Percentiles rank a stretch among this genome's conserved stretches.
Conservation (phyloP, 1,140 invertebrate species). For the Nymphalis io region DNA sequence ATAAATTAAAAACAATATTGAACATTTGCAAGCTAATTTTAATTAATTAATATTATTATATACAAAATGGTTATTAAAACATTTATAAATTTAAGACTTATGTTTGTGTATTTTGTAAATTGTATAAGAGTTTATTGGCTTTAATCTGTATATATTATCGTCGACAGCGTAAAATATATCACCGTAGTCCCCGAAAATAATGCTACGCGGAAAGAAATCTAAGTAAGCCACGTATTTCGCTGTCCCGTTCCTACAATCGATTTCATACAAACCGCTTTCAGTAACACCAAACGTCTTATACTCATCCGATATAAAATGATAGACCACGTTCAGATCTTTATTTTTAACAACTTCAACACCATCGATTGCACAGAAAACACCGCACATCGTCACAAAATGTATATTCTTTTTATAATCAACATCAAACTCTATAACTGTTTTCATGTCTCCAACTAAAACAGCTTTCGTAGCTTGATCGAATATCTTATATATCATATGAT, state of each 20-base stretch:
- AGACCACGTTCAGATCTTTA: conserved; percentile 55
- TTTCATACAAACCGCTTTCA: conserved; percentile 57
- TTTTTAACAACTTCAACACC: conserved; percentile 63
- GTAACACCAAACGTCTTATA: conserved; percentile 56
- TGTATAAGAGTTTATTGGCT: conserved; percentile 62
- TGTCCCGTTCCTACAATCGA: conserved; percentile 65
- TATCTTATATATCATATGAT: conserved; percentile 68
- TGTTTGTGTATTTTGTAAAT: conserved; percentile 58
- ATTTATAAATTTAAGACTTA: conserved; percentile 30
- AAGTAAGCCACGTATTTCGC: conserved; percentile 57
- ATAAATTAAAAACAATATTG: not conserved
- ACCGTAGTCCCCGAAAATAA: conserved; percentile 72
- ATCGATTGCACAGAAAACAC: conserved; percentile 59
- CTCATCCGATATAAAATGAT: conserved; percentile 64
- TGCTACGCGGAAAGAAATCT: conserved; percentile 58
- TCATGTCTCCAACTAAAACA: conserved; percentile 51
- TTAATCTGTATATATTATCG: conserved; percentile 61
- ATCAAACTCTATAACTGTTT: conserved; percentile 66
- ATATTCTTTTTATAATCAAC: conserved; percentile 62
- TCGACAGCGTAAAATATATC: conserved; percentile 68
- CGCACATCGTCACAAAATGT: conserved; percentile 68
- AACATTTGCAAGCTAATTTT: not conserved
- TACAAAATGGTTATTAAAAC: not conserved
- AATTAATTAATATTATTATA: not conserved
- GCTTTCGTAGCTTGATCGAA: conserved; percentile 46